Evolutionary conservation across 2,113 vertebrate genomes (phyloP).

Genomic region (Salvelinus fontinalis): DNA sequence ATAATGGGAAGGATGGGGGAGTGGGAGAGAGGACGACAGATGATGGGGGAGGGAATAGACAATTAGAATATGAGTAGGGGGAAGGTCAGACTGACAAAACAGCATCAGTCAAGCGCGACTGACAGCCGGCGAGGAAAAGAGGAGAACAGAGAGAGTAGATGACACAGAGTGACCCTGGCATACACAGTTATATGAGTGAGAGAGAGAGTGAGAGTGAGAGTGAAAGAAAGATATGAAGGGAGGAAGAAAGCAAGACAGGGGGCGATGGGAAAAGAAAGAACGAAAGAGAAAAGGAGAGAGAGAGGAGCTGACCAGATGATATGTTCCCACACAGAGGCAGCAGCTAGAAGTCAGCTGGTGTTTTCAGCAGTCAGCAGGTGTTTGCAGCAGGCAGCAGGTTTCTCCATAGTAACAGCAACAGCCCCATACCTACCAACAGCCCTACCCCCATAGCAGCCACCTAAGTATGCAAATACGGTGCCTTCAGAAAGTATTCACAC

Average conservation of each 20-base stretch:
- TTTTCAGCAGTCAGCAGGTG: not conserved
- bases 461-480: not conserved
- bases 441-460: not conserved
- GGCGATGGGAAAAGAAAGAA: not conserved
- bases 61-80: slow-evolving; percentile 36
- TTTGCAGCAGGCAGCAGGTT: not conserved
- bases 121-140: slow-evolving; percentile 37
- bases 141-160: not conserved
- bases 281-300: not conserved
- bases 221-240: not conserved
- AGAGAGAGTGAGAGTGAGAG: too few relatives aligned
- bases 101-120: slow-evolving; percentile 40
- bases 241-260: not conserved
- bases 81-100: slow-evolving; percentile 30
- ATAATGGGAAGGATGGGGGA: not conserved
- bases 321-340: not conserved
- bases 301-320: not conserved
- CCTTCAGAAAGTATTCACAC: too few relatives aligned
- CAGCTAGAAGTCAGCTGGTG: not conserved
- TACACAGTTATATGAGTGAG: not conserved
- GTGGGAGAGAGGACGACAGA: slow-evolving; percentile 5
- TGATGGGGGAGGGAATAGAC: slow-evolving; percentile 30
- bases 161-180: not conserved
- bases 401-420: slow-evolving; percentile 7
- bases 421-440: not conserved